These are phyloP conservation scores for Brachyrhaphis roseni DNA, from an alignment of 2,797 vertebrate genomes.

Conservation along the genomic window DNA sequence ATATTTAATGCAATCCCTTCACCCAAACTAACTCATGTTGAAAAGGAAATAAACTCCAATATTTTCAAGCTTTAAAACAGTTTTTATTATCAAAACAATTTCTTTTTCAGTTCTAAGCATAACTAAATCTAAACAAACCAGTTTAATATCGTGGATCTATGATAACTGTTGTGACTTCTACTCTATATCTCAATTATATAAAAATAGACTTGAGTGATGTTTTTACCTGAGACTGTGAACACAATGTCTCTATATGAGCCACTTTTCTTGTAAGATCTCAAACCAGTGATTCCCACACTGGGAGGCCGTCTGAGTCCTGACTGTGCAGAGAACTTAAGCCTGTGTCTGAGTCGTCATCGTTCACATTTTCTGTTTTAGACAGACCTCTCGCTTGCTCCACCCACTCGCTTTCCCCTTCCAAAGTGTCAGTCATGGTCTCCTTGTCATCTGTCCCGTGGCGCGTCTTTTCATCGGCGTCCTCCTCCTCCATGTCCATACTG, in stretches of 20 bases:
- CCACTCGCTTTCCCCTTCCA: constrained; percentile 79
- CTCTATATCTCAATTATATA: neutral
- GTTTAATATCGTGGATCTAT: neutral
- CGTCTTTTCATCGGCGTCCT: constrained; percentile 25
- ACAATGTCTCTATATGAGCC: neutral
- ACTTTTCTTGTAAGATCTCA: constrained; percentile 16
- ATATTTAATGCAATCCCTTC: neutral
- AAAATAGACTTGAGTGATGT: neutral
- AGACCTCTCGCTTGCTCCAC: constrained; percentile 81
- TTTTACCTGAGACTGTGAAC: constrained; percentile 28
- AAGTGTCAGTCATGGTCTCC: constrained; percentile 42
- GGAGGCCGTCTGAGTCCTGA: constrained; percentile 91
- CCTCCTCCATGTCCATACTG: constrained; percentile 74
- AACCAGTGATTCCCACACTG: constrained; percentile 71
- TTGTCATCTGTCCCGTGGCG: constrained; percentile 37
- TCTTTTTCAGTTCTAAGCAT: neutral
- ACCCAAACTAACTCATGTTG: neutral
- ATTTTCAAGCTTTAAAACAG: constrained; percentile 1
- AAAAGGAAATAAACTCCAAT: constrained; percentile 13
- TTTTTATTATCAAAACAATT: constrained; percentile 29
- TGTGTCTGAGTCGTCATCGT: constrained; percentile 96
- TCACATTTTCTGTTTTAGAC: constrained; percentile 81
- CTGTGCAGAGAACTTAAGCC: constrained; percentile 97
- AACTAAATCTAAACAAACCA: neutral
- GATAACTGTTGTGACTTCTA: neutral